Percentiles rank a stretch among this genome's conserved stretches.
phyloP scores from a whole-genome alignment of 2,797 vertebrate species.

The Rhodeus uyekii region DNA sequence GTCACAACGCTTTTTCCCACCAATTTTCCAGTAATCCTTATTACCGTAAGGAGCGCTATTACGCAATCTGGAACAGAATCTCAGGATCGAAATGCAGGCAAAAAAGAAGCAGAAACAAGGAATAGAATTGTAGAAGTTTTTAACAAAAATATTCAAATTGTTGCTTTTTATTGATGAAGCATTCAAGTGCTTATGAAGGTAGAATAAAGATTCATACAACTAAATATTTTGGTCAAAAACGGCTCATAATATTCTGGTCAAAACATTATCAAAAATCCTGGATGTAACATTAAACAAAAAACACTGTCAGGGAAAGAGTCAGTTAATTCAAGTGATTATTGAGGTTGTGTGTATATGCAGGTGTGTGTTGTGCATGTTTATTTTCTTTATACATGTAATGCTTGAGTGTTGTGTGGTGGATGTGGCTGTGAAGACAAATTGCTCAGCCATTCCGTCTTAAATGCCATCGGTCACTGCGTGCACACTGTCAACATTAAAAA shows the following conservation, averaged over 20 bases:
- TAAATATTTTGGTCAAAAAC: not conserved
- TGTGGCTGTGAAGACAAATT: not conserved
- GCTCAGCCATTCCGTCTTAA: not conserved
- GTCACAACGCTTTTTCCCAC: too few species aligned
- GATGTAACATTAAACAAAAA: not conserved
- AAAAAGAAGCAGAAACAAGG: not conserved
- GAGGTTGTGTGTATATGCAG: not conserved
- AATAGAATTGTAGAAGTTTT: not conserved
- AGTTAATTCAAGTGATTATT: not conserved
- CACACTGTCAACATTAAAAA: slow-evolving; percentile 37
- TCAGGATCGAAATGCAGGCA: not conserved
- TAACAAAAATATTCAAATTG: not conserved
- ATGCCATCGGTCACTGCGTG: not conserved
- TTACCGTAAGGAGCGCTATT: too few species aligned
- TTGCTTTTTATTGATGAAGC: not conserved
- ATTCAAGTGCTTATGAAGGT: not conserved
- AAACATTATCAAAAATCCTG: not conserved
- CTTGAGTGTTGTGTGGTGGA: not conserved
- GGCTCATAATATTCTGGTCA: too few species aligned
- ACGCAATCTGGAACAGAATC: too few species aligned
- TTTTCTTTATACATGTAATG: not conserved
- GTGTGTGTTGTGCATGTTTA: slow-evolving; percentile 24
- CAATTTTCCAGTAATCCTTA: too few species aligned
- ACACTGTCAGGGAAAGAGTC: not conserved
- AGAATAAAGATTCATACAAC: not conserved